Base-by-base conservation (phyloP, 2,797 vertebrate species). In the Melanotaenia pygmaea region DNA sequence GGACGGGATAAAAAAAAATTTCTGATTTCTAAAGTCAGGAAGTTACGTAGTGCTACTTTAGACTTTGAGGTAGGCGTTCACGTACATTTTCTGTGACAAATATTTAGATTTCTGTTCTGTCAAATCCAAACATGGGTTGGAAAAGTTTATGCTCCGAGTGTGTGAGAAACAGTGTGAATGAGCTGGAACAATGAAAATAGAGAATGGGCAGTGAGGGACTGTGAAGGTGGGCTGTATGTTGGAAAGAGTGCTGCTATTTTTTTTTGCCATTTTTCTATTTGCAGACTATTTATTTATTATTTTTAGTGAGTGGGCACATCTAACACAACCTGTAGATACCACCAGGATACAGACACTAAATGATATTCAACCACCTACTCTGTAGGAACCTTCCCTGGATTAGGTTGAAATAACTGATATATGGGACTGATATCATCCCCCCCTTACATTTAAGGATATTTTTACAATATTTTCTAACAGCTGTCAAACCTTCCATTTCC, bases 401-500 rank as follows among this genome's bases (percentile, higher is more conserved):
- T 12, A 28, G 3, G 61, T 77, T 51, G 67, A 77, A 80, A 64
- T 51, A 67, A 13, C 50, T 64, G 28, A 74, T 51, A 67, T 18
- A 51, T 4, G 45, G 50, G 26, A 13, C 11, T 34, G 16, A 70
- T 57, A 18, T 16, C 12, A 14, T 1, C 38, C 43, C 69, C n/a
- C 56, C 28, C 56, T 50, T 26, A 70, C 59, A 75, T 79, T 80
- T 43, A 37, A 47, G 38, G 16, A 57, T 54, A 40, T 28, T 68
- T 40, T 38, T 30, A 14, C 10, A 68, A 14, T 53, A 22, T 67
- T 26, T 65, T 59, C 20, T 16, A 43, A 59, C 45, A 74, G 32
- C 64, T 81, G 70, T 57, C 68, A 83, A 75, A 37, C 50, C 65
- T 76, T 80, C 65, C 20, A 11, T 30, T 82, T 80, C 26, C 32